A percentile compares a stretch with the other conserved stretches of the same genome.
Evolutionary conservation across 2,797 vertebrate genomes (phyloP).

Genomic region (Anomalospiza imberbis): DNA sequence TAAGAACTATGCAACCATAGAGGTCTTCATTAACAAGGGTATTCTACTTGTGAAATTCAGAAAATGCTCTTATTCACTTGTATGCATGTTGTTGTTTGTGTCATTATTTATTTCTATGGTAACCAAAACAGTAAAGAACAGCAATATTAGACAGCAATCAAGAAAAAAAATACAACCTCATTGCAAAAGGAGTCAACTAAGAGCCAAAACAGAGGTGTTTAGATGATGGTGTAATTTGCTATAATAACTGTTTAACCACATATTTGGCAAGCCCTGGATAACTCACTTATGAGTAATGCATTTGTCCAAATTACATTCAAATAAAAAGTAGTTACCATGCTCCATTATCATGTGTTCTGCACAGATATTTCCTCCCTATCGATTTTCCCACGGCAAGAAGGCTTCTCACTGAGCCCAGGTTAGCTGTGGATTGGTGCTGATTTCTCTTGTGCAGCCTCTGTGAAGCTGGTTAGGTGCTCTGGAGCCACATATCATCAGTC

Average conservation of each 20-base stretch:
- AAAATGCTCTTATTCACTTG: background rate
- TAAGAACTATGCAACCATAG: background rate
- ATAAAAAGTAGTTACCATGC: constrained; percentile 14
- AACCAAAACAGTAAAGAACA: constrained; percentile 31
- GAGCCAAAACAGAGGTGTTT: constrained; percentile 65
- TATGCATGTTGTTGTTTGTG: background rate
- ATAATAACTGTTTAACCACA: constrained; percentile 49
- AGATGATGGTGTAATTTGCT: constrained; percentile 57
- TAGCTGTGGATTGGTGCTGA: background rate
- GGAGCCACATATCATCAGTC: constrained; percentile 24
- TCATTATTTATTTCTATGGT: constrained; percentile 35
- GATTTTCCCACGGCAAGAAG: constrained; percentile 9
- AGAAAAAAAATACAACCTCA: fast-evolving
- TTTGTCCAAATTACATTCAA: constrained; percentile 34
- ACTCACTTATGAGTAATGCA: constrained; percentile 44
- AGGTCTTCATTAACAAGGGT: constrained; percentile 13
- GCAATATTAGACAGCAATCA: constrained; percentile 2
- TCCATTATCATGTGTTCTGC: background rate
- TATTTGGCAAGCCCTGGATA: constrained; percentile 40
- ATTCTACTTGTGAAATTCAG: background rate
- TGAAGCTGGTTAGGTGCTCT: background rate
- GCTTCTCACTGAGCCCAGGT: background rate
- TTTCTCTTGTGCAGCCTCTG: background rate
- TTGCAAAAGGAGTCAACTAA: constrained; percentile 33
- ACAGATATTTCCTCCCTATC: constrained; percentile 5